Evolutionary conservation across 1,140 invertebrate genomes (phyloP).

Genomic region (Trachymyrmex septentrionalis): DNA sequence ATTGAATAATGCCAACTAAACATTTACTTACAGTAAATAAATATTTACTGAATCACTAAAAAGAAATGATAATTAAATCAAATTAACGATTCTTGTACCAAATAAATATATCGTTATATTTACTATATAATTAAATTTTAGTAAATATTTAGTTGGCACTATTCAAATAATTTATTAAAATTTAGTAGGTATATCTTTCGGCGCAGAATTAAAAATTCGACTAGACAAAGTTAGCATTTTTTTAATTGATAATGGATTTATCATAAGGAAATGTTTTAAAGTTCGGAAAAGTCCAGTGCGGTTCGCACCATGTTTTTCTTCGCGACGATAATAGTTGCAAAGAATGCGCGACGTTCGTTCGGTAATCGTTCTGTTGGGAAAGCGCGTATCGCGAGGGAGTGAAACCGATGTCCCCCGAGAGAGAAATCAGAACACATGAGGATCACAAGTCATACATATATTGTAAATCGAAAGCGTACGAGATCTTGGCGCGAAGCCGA

Average conservation of each 20-base stretch:
- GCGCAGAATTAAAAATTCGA: background rate
- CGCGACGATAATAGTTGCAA: background rate
- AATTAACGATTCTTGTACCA: no score
- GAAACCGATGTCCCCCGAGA: conserved; percentile 40
- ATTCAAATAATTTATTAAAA: no score
- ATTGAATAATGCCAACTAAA: no score
- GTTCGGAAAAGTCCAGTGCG: background rate
- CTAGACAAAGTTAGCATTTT: background rate
- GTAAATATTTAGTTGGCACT: no score
- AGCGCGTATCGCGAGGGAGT: conserved; percentile 30
- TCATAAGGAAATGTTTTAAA: background rate
- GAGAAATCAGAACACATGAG: conserved; percentile 49
- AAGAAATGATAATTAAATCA: no score
- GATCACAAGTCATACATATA: conserved; percentile 16
- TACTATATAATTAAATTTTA: no score
- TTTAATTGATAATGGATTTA: background rate
- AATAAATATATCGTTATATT: no score
- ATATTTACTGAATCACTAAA: no score
- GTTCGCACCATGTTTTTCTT: background rate
- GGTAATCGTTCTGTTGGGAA: conserved; percentile 41
- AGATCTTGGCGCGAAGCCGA: conserved; percentile 49
- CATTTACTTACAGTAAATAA: no score
- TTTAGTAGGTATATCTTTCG: no score
- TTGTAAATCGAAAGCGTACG: conserved; percentile 40
- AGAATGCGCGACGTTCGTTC: conserved; percentile 20